These are phyloP conservation scores for Synanthedon tipuliformis DNA, from an alignment of 2,888 invertebrate genomes.

Conservation along the genomic window DNA sequence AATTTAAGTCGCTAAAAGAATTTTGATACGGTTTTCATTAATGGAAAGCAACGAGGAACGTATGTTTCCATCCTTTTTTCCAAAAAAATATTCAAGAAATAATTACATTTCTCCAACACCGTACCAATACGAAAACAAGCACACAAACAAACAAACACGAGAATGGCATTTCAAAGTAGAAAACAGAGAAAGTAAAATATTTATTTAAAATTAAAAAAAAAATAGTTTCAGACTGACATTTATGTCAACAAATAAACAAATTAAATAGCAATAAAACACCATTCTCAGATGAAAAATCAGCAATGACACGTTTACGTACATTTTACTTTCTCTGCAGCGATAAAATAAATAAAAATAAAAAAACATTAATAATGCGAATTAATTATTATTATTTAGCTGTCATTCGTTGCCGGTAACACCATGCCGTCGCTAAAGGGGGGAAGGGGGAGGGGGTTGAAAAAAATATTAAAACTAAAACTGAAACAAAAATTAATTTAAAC, in stretches of 20 bases:
- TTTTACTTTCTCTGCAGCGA: slow-evolving; percentile 65
- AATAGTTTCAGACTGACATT: background rate
- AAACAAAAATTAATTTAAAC: slow-evolving; percentile 13
- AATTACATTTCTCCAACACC: background rate
- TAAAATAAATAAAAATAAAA: slow-evolving; percentile 24
- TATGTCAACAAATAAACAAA: background rate
- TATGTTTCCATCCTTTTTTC: no score
- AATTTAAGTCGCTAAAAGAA: no score
- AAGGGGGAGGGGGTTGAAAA: slow-evolving; percentile 15
- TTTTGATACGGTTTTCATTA: no score
- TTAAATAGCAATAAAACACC: slow-evolving; percentile 27
- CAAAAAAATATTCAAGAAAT: background rate
- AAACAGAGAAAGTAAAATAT: slow-evolving; percentile 54
- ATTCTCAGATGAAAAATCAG: slow-evolving; percentile 20
- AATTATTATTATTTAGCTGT: slow-evolving; percentile 16
- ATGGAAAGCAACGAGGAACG: no score
- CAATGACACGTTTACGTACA: slow-evolving; percentile 37
- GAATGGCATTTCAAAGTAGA: slow-evolving; percentile 32
- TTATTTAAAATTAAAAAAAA: background rate
- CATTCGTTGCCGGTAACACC: slow-evolving; percentile 7
- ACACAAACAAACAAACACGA: slow-evolving; percentile 7
- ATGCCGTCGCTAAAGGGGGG: slow-evolving; percentile 22
- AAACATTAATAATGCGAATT: background rate
- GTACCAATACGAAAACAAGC: background rate
- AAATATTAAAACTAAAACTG: slow-evolving; percentile 26